Percentiles rank a stretch among this genome's conserved stretches.
Evolutionary conservation across 2,113 vertebrate genomes (phyloP).

Genomic region (Triplophysa siluroides): DNA sequence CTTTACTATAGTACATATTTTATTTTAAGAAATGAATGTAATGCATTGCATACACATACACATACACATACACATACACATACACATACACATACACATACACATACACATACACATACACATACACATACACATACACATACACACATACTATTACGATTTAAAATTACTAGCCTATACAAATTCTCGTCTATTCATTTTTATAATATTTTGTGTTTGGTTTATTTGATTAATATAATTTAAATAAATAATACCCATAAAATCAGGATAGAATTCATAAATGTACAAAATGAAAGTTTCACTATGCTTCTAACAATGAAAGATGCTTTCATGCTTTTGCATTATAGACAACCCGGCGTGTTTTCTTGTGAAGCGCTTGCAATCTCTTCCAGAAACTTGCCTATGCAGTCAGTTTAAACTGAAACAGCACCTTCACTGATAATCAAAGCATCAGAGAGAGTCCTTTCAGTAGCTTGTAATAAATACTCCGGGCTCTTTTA

Average conservation of each 20-base stretch:
- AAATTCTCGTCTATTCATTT: too few species aligned
- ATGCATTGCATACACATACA: not conserved
- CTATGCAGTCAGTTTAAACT: not conserved
- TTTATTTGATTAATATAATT: too few species aligned
- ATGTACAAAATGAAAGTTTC: too few species aligned
- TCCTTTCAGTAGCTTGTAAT: not conserved
- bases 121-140: not conserved
- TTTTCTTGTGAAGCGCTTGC: not conserved
- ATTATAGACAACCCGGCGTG: not conserved
- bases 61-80: not conserved
- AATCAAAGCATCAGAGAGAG: not conserved
- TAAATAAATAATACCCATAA: too few species aligned
- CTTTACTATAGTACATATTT: not conserved
- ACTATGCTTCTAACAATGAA: too few species aligned
- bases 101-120: not conserved
- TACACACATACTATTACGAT: too few species aligned
- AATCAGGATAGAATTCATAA: too few species aligned
- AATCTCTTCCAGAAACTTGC: not conserved
- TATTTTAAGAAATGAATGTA: not conserved
- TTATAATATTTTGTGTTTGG: too few species aligned
- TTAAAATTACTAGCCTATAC: too few species aligned
- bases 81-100: not conserved
- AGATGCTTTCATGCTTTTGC: not conserved
- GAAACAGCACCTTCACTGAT: not conserved
- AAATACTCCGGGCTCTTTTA: slow-evolving; percentile 4